Base-by-base conservation (phyloP, 1,140 invertebrate genomes). In the Lepidurus apus region DNA sequence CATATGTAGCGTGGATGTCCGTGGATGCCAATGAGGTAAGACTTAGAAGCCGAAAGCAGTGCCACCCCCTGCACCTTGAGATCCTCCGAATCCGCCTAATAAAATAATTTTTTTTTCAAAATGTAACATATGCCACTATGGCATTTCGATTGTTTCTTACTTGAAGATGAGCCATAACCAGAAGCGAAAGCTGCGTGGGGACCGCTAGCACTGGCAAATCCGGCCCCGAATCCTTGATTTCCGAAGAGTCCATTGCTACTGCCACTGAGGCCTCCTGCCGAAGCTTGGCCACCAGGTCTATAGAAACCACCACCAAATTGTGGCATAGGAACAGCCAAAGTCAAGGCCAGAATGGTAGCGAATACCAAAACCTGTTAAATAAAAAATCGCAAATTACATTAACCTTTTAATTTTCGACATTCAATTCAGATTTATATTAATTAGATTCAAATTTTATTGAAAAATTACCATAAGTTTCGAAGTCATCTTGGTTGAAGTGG, bases 311-410 rank as follows among this genome's bases (percentile, higher is more conserved):
- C 26, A 26, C 47, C 47, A 65, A 21, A 65, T 21, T 65, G 47
- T 13, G 47, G 47, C 47, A 65, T 65, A 0, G 26, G 26, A 26
- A 26, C 26, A 26, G 47, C 47, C 47, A 65, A 65, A 21, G 13
- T 65, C 21, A 65, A 13, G 3, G 47, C 47, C 47, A 65, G 47
- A 21, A 65, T 13, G 47, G 47, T 21, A 13, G 47, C 47, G 21
- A 65, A 65, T 65, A 65, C 47, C 47, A 65, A 65, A 65, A 65
- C 21, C 47, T 65, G 21, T 26, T 6, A 65, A 65, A 65, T 65
- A 13, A n/a, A 65, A 6, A 6, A 65, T 4, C 9, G 6, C 47
- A n/a, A 65, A 13, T 65, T 65, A 65, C 21, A 65, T 65, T 13
- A 26, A 26, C 26, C 26, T 26, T 26, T 26, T 26, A 26, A 26